phyloP scores from a whole-genome alignment of 1,140 invertebrate genomes.

The Gryllus bimaculatus region DNA sequence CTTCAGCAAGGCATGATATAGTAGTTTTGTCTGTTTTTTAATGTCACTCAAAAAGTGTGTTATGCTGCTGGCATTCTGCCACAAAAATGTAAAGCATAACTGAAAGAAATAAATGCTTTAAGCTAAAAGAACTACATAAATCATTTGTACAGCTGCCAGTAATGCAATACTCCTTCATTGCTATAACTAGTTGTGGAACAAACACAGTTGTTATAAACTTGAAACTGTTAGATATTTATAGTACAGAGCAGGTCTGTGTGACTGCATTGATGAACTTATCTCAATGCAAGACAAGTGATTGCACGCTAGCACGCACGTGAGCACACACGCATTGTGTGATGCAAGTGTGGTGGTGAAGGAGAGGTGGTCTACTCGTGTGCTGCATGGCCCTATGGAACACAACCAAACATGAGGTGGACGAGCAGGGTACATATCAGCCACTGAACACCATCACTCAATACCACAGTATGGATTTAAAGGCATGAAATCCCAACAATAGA shows the following conservation, averaged over 20 bases:
- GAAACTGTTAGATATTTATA: not conserved
- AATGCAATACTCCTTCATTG: not conserved
- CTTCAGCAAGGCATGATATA: too few species aligned
- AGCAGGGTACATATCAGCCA: not conserved
- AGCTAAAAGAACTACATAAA: not conserved
- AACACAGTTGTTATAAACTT: not conserved
- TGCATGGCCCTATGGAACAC: not conserved
- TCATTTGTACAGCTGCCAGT: not conserved
- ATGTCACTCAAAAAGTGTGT: too few species aligned
- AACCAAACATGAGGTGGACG: not conserved
- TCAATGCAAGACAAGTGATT: not conserved
- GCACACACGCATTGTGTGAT: not conserved
- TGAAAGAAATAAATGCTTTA: not conserved
- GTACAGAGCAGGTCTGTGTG: not conserved
- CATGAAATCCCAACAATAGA: too few species aligned
- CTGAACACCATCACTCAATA: not conserved
- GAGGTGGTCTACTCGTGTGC: not conserved
- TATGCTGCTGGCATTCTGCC: not conserved
- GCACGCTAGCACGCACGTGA: constrained; percentile 2
- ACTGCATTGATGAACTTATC: not conserved
- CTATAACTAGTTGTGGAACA: not conserved
- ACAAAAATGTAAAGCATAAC: not conserved
- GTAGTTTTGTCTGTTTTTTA: too few species aligned
- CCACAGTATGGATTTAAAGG: too few species aligned
- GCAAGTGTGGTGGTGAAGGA: not conserved